Percentiles rank a stretch among this genome's conserved stretches.
These are phyloP conservation scores for Noctilio leporinus DNA, from an alignment of 2,113 vertebrate species.

Conservation along the genomic window DNA sequence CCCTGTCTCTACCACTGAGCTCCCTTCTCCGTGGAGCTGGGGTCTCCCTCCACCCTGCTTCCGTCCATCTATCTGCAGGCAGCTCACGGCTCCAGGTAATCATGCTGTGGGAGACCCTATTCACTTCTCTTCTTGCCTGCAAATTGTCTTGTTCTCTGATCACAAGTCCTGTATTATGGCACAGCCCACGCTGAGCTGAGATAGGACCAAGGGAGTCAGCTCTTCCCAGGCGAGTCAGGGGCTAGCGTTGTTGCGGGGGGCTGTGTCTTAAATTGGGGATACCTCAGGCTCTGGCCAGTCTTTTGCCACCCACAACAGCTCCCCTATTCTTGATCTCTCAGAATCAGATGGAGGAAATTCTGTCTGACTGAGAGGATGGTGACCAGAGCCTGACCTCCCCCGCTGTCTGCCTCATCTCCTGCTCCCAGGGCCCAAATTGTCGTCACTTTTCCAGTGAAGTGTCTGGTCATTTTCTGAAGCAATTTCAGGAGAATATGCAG, in stretches of 20 bases:
- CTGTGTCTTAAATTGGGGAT: not conserved
- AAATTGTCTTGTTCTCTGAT: conserved; percentile 20
- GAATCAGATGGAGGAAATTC: not conserved
- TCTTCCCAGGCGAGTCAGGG: not conserved
- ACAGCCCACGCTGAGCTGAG: not conserved
- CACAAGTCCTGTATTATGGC: not conserved
- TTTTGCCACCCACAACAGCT: not conserved
- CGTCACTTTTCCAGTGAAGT: conserved; percentile 68
- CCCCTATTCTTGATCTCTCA: conserved; percentile 40
- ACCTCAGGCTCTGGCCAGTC: not conserved
- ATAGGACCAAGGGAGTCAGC: not conserved
- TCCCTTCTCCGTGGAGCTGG: not conserved
- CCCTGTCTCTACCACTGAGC: not conserved
- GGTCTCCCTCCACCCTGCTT: not conserved
- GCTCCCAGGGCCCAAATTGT: conserved; percentile 72
- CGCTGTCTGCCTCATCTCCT: conserved; percentile 50
- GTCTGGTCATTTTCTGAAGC: conserved; percentile 62
- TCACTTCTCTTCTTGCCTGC: not conserved
- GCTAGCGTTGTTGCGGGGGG: not conserved
- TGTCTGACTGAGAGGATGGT: not conserved
- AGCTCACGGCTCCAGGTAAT: conserved; percentile 35
- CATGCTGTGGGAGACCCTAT: not conserved
- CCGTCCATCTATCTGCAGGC: not conserved
- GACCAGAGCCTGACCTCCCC: not conserved
- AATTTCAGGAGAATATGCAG: conserved; percentile 63